A percentile compares a stretch with the other conserved stretches of the same genome.
These are phyloP conservation scores for Drosophila anomalipes DNA, from an alignment of 2,888 invertebrate species.

Conservation along the genomic window DNA sequence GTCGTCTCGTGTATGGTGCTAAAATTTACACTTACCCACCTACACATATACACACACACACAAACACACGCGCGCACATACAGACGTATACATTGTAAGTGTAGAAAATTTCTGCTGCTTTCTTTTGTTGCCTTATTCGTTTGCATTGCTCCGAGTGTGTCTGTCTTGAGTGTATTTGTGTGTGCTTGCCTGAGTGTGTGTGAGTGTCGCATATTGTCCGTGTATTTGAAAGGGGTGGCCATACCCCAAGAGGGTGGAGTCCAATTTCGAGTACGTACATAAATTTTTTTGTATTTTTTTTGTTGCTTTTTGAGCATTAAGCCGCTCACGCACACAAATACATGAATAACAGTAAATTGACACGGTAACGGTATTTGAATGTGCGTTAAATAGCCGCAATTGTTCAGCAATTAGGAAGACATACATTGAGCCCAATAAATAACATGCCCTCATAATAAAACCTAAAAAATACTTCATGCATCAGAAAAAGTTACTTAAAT, in stretches of 20 bases:
- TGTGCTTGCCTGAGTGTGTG: slow-evolving; percentile 27
- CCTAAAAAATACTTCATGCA: slow-evolving; percentile 7
- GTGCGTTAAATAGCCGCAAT: slow-evolving; percentile 45
- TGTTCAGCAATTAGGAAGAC: slow-evolving; percentile 43
- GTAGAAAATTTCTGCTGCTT: slow-evolving; percentile 69
- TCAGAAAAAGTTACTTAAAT: slow-evolving; percentile 16
- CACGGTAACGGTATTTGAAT: slow-evolving; percentile 40
- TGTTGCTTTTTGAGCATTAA: slow-evolving; percentile 26
- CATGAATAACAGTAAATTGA: slow-evolving; percentile 3
- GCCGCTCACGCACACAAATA: slow-evolving; percentile 9
- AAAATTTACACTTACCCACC: slow-evolving; percentile 60
- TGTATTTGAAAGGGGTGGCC: slow-evolving; percentile 54
- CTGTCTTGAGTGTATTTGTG: slow-evolving; percentile 26
- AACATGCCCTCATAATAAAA: slow-evolving; percentile 30
- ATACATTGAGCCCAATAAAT: slow-evolving; percentile 2
- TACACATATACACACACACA: slow-evolving; percentile 38
- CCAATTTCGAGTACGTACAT: slow-evolving; percentile 39
- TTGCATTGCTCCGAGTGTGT: slow-evolving; percentile 41
- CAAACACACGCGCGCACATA: slow-evolving; percentile 26
- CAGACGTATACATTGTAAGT: slow-evolving; percentile 59
- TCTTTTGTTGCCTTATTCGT: slow-evolving; percentile 63
- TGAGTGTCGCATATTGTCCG: slow-evolving; percentile 37
- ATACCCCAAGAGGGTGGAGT: slow-evolving; percentile 63
- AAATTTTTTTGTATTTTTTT: slow-evolving; percentile 4
- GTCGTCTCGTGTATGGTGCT: slow-evolving; percentile 67